Percentiles rank a stretch among this genome's conserved stretches.
phyloP scores from a whole-genome alignment of 2,113 vertebrate genomes.

The Siniperca knerii region DNA sequence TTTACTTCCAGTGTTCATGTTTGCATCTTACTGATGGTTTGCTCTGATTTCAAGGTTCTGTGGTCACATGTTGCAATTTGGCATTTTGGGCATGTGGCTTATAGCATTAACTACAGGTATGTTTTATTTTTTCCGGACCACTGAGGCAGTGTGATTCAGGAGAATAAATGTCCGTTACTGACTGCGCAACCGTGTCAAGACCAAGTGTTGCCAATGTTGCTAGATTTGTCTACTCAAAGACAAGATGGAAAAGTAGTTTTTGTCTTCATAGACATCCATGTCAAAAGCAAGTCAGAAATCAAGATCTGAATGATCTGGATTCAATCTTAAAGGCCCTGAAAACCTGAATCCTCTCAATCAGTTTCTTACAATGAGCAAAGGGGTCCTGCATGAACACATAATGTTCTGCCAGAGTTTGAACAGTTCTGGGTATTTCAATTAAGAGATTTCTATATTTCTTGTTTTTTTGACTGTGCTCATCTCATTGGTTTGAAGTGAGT shows the following conservation, averaged over 20 bases:
- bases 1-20: neutral
- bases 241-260: neutral
- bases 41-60: neutral
- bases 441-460: neutral
- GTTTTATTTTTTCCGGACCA: neutral
- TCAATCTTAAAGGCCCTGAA: neutral
- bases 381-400: neutral
- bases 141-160: neutral
- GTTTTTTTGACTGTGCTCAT: neutral
- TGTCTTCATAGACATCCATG: neutral
- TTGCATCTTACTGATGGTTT: neutral
- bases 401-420: neutral
- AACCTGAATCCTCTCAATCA: neutral
- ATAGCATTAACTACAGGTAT: neutral
- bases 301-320: neutral
- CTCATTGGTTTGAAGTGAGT: neutral
- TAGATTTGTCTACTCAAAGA: neutral
- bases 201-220: neutral
- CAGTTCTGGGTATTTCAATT: neutral
- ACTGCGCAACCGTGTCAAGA: neutral
- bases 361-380: neutral
- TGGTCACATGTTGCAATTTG: neutral
- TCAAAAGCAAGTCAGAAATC: neutral
- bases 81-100: neutral
- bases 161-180: neutral